Base-by-base conservation (phyloP, 2,797 vertebrate genomes). In the Loris lydekkerianus region DNA sequence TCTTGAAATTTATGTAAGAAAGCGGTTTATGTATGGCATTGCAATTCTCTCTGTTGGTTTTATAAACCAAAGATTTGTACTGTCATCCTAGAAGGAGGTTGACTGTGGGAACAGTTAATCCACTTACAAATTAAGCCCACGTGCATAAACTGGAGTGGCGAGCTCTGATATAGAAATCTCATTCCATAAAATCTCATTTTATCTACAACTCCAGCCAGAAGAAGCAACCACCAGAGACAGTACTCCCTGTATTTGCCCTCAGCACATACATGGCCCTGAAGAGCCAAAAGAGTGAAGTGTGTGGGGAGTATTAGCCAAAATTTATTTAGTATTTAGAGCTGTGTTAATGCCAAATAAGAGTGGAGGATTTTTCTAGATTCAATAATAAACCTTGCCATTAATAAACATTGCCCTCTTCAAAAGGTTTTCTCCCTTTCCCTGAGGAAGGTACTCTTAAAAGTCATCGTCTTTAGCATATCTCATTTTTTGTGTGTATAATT, bases 371-470 rank as follows among this genome's bases (percentile, higher is more conserved):
- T 7, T 5, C n/a, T 61, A 60, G 37, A 73, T 89, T 83, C 67
- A 94, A 21, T 85, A 69, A 37, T 23, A 10, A 81, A 40, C 5
- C n/a, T 86, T n/a, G 7, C 65, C 63, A 69, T 83, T 15, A 86
- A 53, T 92, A 77, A 82, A 82, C 4, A 65, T 56, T 65, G 34
- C 4, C 37, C 29, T 77, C 46, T 91, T 92, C 3, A 73, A 53
- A 91, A 21, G 60, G 21, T 2, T n/a, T 10, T 70, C 85, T 40
- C 93, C 65, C 31, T 85, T 85, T 87, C n/a, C 23, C 18, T 81
- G 53, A 67, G 10, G 65, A 34, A 63, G 91, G 86, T 91, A 72
- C 3, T 77, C 43, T 93, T 63, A 17, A 65, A 96, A 81, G 11
- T 82, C 23, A 14, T 49, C 25, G 5, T 67, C 73, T 86, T 84